A percentile compares a stretch with the other conserved stretches of the same genome.
Conservation (phyloP, 2,888 invertebrate genomes). For the Osmoderma eremita region DNA sequence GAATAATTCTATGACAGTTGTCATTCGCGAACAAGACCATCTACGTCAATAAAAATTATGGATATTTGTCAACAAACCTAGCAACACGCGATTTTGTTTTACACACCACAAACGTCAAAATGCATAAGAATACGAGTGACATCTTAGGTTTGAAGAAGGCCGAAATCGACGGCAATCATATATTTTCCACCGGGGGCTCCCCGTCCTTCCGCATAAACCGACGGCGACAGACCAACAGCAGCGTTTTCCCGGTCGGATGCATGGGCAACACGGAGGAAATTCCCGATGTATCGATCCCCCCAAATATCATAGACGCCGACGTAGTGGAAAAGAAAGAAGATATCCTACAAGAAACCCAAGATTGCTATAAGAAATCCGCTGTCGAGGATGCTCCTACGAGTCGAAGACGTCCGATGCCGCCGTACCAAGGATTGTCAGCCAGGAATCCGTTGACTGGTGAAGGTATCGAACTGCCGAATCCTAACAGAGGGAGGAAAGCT, state of each 20-base stretch:
- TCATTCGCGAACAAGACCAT: too few relatives aligned
- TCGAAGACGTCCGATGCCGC: background rate
- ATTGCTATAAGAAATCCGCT: background rate
- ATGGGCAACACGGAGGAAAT: slow-evolving; percentile 47
- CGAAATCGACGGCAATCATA: slow-evolving; percentile 56
- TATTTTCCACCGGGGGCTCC: slow-evolving; percentile 59
- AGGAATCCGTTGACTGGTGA: slow-evolving; percentile 55
- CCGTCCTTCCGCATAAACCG: slow-evolving; percentile 56
- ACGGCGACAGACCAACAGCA: slow-evolving; percentile 50
- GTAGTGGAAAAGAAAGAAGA: background rate
- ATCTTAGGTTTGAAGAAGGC: slow-evolving; percentile 59
- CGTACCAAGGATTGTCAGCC: slow-evolving; percentile 30
- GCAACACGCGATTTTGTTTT: slow-evolving; percentile 21
- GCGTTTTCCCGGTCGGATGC: slow-evolving; percentile 52
- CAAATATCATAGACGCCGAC: background rate
- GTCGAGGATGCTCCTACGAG: background rate
- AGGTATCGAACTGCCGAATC: slow-evolving; percentile 44
- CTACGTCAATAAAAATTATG: too few relatives aligned
- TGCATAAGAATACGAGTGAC: slow-evolving; percentile 55
- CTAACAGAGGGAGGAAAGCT: slow-evolving; percentile 26
- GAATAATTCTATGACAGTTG: too few relatives aligned
- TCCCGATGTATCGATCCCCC: background rate
- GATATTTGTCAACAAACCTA: too few relatives aligned
- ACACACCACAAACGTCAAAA: slow-evolving; percentile 40
- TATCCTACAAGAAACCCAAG: slow-evolving; percentile 22